Evolutionary conservation across 1,140 invertebrate genomes (phyloP), one percentile per base, ranked within the genome.

Genomic region (Protaetia brevitarsis): DNA sequence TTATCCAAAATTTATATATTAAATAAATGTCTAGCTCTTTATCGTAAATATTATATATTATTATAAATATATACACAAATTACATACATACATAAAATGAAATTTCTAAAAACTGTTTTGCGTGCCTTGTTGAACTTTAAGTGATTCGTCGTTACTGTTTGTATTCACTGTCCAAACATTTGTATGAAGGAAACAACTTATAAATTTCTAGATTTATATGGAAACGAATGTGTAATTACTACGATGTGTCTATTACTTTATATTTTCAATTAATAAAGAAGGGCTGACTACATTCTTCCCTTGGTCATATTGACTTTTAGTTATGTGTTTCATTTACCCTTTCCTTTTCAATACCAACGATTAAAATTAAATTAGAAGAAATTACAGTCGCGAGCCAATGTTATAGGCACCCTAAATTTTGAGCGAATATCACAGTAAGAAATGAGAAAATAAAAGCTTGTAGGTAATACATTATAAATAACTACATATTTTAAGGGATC

Each of bases 241-340:
- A 36, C 60, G 60, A 67, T 72, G 68, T 73, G 69, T 71, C 70
- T 71, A 75, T 73, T 73, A 73, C 74, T 75, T 74, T 75, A 73
- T 75, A 75, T 75, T 75, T 75, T 74, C 69, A 73, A 74, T 71
- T 74, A 70, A 72, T 71, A 65, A 66, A 74, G 62, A 71, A 71
- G 73, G 74, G 71, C 72, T 71, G 70, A 74, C 69, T 75, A 71
- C 62, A 74, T 71, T 70, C 67, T 72, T 72, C 70, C 73, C 72
- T 74, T 73, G 72, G 72, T 74, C 73, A 74, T 74, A 76, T 76
- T 73, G 74, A 73, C 74, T 74, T 72, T 71, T 45, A 64, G 21
- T 56, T 10, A 64, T 29, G 23, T 21, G 41, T 29, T 64, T 64
- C 56, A 59, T 59, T 59, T 29, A 19, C 41, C 16, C 41, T 45